phyloP scores from a whole-genome alignment of 23 tunicate genomes.

The Oikopleura albicans region DNA sequence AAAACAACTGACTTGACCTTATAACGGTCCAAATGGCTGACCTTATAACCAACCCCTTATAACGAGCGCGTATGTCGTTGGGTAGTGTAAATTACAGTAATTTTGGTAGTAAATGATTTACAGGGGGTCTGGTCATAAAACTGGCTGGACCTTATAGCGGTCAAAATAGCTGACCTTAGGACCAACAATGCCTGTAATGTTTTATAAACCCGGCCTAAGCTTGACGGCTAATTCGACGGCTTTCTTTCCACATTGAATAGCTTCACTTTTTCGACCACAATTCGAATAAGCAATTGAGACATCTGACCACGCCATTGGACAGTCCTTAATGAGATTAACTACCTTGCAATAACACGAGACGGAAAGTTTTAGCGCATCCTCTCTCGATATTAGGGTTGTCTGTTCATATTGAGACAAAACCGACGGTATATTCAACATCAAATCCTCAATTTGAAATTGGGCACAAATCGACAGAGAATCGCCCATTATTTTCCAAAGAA shows the following conservation, averaged over 20 bases:
- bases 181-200: no score
- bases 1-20: no score
- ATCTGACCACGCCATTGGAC: background rate
- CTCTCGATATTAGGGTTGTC: background rate
- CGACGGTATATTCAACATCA: background rate
- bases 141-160: no score
- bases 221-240: background rate
- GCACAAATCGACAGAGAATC: background rate
- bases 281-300: background rate
- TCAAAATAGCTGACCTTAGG: no score
- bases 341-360: background rate
- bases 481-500: background rate
- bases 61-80: no score
- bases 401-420: background rate
- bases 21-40: no score
- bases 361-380: background rate
- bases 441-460: background rate
- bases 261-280: background rate
- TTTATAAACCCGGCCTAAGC: background rate
- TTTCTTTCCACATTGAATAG: background rate
- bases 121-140: no score
- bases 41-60: no score
- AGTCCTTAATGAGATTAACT: background rate
- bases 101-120: no score
- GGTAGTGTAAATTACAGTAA: no score